These are phyloP conservation scores for Drosophila pseudoananassae DNA, from an alignment of 1,140 invertebrate genomes.

Conservation along the genomic window DNA sequence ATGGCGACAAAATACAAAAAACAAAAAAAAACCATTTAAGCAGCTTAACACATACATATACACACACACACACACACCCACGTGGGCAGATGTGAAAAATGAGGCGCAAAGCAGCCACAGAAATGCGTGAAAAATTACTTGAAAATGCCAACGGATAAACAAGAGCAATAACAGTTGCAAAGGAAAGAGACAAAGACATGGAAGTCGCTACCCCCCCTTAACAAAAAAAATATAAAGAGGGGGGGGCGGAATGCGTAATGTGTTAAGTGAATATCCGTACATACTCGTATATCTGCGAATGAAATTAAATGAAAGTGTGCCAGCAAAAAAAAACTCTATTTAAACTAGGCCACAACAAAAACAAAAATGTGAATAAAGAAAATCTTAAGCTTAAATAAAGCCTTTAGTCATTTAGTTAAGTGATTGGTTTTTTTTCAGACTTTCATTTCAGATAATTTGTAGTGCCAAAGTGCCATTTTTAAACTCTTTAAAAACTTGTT, in stretches of 20 bases:
- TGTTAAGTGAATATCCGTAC: conserved; percentile 59
- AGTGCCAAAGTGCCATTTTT: too few species aligned
- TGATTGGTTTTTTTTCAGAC: conserved; percentile 5
- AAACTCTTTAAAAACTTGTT: too few species aligned
- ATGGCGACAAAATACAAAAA: conserved; percentile 62
- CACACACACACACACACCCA: conserved; percentile 11
- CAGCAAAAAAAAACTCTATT: conserved; percentile 1
- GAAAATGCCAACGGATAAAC: conserved; percentile 73
- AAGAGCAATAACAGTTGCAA: conserved; percentile 23
- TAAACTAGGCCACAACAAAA: neutral
- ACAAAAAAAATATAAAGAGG: conserved; percentile 5
- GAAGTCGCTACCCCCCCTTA: conserved; percentile 2
- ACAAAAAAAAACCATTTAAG: conserved; percentile 72
- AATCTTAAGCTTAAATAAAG: conserved; percentile 2
- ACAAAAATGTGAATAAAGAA: neutral
- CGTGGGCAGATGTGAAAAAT: conserved; percentile 64
- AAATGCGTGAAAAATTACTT: conserved; percentile 81
- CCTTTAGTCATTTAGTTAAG: conserved; percentile 8
- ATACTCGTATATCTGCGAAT: conserved; percentile 3
- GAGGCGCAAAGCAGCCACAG: conserved; percentile 79
- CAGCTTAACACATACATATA: conserved; percentile 62
- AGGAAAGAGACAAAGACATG: conserved; percentile 13
- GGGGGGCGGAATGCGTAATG: conserved; percentile 37
- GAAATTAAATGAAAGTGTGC: conserved; percentile 23
- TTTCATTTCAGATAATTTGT: too few species aligned